A percentile compares a stretch with the other conserved stretches of the same genome.
These are phyloP conservation scores for Drosophila villosipedis DNA, from an alignment of 2,888 invertebrate genomes.

Conservation along the genomic window DNA sequence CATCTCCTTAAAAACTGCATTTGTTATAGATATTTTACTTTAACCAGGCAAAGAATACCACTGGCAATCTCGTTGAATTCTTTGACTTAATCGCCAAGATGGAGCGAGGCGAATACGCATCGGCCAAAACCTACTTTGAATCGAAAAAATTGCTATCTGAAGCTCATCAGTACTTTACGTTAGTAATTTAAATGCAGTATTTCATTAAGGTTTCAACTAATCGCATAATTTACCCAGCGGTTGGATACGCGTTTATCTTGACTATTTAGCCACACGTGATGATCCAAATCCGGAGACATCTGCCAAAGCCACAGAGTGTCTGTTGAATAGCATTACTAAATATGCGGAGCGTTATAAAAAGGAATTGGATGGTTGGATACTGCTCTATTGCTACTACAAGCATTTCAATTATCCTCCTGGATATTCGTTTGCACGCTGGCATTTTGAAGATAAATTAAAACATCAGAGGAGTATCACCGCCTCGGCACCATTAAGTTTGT, in stretches of 20 bases:
- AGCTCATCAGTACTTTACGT: constrained; percentile 51
- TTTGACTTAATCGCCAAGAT: constrained; percentile 61
- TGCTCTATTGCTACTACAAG: constrained; percentile 75
- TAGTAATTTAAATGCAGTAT: constrained; percentile 21
- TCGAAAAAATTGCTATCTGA: constrained; percentile 17
- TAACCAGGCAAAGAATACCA: constrained; percentile 27
- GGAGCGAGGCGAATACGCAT: constrained; percentile 62
- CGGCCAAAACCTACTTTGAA: constrained; percentile 52
- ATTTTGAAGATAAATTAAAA: constrained; percentile 53
- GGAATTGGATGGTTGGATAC: constrained; percentile 68
- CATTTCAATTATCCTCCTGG: constrained; percentile 69
- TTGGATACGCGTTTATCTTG: constrained; percentile 67
- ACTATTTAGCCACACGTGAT: constrained; percentile 56
- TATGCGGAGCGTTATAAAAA: constrained; percentile 35
- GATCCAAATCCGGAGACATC: constrained; percentile 43
- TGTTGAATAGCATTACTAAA: constrained; percentile 50
- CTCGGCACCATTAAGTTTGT: constrained; percentile 56
- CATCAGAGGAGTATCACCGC: neutral
- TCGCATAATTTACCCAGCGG: constrained; percentile 26
- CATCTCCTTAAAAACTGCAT: neutral
- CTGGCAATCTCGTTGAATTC: constrained; percentile 50
- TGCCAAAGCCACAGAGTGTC: constrained; percentile 60
- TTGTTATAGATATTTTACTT: neutral
- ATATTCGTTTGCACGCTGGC: constrained; percentile 72
- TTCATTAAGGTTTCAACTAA: neutral